Evolutionary conservation across 2,797 vertebrate species (phyloP).

Genomic region (Tenualosa thibaudeaui): DNA sequence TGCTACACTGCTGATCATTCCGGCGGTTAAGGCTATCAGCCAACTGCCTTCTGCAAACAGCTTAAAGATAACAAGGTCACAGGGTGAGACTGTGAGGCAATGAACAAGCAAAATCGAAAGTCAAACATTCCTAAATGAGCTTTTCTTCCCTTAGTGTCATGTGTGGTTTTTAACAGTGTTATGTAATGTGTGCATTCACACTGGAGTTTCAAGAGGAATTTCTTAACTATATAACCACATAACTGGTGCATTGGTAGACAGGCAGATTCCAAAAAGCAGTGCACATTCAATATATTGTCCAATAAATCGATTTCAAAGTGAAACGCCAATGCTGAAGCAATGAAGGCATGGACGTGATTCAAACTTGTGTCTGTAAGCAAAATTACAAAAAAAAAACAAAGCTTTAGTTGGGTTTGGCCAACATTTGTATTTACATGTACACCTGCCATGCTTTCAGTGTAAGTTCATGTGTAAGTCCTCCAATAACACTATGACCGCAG

Average conservation of each 20-base stretch:
- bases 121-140: neutral
- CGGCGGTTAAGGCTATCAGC: slow-evolving; percentile 72
- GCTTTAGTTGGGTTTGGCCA: too few relatives aligned
- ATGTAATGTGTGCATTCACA: neutral
- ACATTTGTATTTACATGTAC: too few relatives aligned
- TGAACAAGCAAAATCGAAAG: neutral
- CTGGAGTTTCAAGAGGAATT: neutral
- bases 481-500: too few relatives aligned
- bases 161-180: neutral
- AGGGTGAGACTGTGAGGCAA: neutral
- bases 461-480: too few relatives aligned
- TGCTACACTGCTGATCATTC: slow-evolving; percentile 80
- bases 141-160: neutral
- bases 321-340: too few relatives aligned
- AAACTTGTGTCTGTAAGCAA: too few relatives aligned
- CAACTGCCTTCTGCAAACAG: slow-evolving; percentile 74
- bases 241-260: neutral
- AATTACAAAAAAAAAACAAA: too few relatives aligned
- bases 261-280: too few relatives aligned
- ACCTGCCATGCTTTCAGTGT: too few relatives aligned
- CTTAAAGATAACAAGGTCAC: slow-evolving; percentile 51
- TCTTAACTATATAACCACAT: neutral
- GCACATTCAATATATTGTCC: too few relatives aligned
- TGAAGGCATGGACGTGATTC: too few relatives aligned
- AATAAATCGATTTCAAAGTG: too few relatives aligned